Evolutionary conservation across 2,888 invertebrate genomes (phyloP), one percentile per base, ranked within the genome.

Genomic region (Macropis europaea): DNA sequence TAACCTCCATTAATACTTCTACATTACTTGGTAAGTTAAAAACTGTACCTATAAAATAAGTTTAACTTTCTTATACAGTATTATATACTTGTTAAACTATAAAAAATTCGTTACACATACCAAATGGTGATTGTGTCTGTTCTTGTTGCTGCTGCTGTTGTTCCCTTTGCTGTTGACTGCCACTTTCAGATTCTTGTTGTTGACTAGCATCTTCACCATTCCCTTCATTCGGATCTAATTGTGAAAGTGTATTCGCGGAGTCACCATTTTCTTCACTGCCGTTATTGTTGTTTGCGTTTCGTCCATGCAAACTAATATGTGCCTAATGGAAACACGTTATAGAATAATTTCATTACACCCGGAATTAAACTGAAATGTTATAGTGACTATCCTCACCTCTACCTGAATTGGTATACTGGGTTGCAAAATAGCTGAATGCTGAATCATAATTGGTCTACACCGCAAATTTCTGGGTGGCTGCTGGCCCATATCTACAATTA

Each of bases 401-500:
- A 93, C 92, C 90, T 93, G 93, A 62, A 94, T 92, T 3, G 94
- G 94, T 79, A 94, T 92, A 30, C 93, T 92, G 68, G 94, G 92
- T 82, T 94, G 93, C 13, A 94, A 90, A 61, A 94, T 91, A 24
- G 93, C 93, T 34, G 92, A 93, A 84, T 94, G 94, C 82, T 94
- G 95, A 30, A 95, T 93, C 30, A 95, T 90, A 73, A 94, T 93
- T n/a, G 95, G 94, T 34, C 94, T 92, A 82, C 95, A 95, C 53
- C 93, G 91, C 40, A 96, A 91, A 68, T 93, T 92, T 66, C 96
- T 91, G 0, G 95, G 95, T 3, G 95, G 93, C 3, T 92, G 91
- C 77, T 93, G 92, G 28, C 92, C 91, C 72, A 95, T 92, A 84
- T 95, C 93, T 47, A 96, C 92, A 88, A 94, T 94, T 48, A 98